A percentile compares a stretch with the other conserved stretches of the same genome.
Conservation (phyloP, 2,888 invertebrate species). For the Isoperla grammatica region DNA sequence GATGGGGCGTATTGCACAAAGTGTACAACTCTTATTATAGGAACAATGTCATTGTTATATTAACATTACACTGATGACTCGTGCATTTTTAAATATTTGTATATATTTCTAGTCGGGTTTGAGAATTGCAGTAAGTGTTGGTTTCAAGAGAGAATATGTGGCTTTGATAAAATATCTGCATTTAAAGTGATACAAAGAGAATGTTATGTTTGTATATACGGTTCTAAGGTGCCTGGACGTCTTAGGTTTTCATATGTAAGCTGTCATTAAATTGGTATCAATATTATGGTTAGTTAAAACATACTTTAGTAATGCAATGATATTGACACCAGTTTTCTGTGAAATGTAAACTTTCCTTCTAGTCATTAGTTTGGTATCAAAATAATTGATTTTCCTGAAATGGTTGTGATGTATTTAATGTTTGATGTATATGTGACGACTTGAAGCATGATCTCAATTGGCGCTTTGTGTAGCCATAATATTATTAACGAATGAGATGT, state of each 20-base stretch:
- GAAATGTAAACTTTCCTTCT: constrained; percentile 4
- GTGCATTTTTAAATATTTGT: background rate
- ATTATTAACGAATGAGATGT: background rate
- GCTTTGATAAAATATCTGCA: background rate
- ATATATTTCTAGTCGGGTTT: background rate
- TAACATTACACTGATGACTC: constrained; percentile 3
- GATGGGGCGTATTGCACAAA: constrained; percentile 21
- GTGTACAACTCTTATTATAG: constrained; percentile 21
- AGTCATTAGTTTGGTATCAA: constrained; percentile 14
- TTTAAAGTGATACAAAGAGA: background rate
- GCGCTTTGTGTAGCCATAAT: background rate
- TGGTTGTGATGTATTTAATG: constrained; percentile 18
- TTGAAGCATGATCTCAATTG: background rate
- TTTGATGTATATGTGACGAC: constrained; percentile 2
- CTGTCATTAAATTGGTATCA: constrained; percentile 10
- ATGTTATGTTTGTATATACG: constrained; percentile 14
- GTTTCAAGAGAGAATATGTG: background rate
- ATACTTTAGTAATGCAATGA: background rate
- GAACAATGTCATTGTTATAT: constrained; percentile 12
- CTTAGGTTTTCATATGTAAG: background rate
- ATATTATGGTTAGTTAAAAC: background rate
- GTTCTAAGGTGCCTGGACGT: constrained; percentile 21
- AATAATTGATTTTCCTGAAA: constrained; percentile 16
- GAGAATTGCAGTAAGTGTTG: constrained; percentile 3
- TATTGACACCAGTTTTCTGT: background rate